A percentile compares a stretch with the other conserved stretches of the same genome.
These are phyloP conservation scores for Synergus japonicus DNA, from an alignment of 2,888 invertebrate genomes.

Conservation along the genomic window DNA sequence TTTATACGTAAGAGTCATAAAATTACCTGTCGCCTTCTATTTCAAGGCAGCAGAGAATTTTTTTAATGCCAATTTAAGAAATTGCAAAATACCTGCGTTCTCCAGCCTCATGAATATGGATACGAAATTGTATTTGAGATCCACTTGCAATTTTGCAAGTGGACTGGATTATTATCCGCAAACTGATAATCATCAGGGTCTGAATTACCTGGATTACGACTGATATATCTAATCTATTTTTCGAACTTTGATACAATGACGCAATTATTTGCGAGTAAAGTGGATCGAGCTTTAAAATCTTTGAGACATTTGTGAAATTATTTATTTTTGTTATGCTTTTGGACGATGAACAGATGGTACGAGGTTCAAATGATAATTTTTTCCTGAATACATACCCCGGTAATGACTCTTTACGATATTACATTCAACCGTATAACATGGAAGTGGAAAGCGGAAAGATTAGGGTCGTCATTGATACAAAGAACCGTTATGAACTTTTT, in stretches of 20 bases:
- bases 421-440: too few species aligned
- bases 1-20: slow-evolving; percentile 1
- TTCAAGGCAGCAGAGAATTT: slow-evolving; percentile 18
- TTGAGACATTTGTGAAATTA: not conserved
- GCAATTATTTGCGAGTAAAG: too few species aligned
- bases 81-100: slow-evolving; percentile 4
- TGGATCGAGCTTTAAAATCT: not conserved
- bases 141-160: not conserved
- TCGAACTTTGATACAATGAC: not conserved
- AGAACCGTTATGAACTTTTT: not conserved
- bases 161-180: too few species aligned
- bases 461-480: not conserved
- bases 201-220: not conserved
- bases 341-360: not conserved
- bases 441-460: too few species aligned
- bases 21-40: slow-evolving; percentile 1
- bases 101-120: slow-evolving; percentile 13
- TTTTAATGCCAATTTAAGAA: slow-evolving; percentile 14
- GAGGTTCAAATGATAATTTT: not conserved
- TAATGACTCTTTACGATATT: too few species aligned
- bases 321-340: not conserved
- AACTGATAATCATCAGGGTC: too few species aligned
- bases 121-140: not conserved
- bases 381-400: too few species aligned
- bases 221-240: slow-evolving; percentile 4